Percentiles rank a stretch among this genome's conserved stretches.
Conservation (phyloP, 2,888 invertebrate genomes). For the Pachymerium ferrugineum region DNA sequence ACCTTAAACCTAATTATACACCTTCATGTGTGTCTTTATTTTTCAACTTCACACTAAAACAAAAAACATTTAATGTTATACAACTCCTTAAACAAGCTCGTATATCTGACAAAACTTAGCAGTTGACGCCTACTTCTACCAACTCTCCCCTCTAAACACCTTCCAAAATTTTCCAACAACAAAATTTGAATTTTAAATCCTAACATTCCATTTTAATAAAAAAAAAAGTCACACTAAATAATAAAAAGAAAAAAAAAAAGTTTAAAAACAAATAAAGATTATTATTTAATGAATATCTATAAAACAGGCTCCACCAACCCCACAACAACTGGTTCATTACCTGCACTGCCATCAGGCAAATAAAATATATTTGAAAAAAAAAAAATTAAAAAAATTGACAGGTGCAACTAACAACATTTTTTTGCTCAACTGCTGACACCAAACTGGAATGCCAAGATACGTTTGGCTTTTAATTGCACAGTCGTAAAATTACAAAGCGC, state of each 20-base stretch:
- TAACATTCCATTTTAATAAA: background rate
- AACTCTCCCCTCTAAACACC: too few relatives aligned
- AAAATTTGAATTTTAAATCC: background rate
- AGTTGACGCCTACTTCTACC: background rate
- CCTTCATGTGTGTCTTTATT: background rate
- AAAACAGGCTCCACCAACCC: background rate
- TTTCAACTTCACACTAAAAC: background rate
- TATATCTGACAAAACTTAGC: background rate
- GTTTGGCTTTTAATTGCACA: background rate
- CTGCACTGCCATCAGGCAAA: conserved; percentile 13
- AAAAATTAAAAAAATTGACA: background rate
- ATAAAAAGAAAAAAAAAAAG: background rate
- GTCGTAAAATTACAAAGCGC: background rate
- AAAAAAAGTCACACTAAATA: too few relatives aligned
- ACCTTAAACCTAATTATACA: background rate
- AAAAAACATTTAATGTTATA: background rate
- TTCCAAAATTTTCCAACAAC: too few relatives aligned
- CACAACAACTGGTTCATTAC: background rate
- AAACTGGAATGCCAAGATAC: conserved; percentile 8
- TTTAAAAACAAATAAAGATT: background rate
- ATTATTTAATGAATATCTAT: conserved; percentile 13
- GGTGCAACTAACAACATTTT: conserved; percentile 10
- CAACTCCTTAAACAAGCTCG: background rate
- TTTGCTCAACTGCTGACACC: background rate
- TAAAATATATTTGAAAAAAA: background rate